phyloP scores from a whole-genome alignment of 2,888 invertebrate genomes.

The Tholera decimalis region DNA sequence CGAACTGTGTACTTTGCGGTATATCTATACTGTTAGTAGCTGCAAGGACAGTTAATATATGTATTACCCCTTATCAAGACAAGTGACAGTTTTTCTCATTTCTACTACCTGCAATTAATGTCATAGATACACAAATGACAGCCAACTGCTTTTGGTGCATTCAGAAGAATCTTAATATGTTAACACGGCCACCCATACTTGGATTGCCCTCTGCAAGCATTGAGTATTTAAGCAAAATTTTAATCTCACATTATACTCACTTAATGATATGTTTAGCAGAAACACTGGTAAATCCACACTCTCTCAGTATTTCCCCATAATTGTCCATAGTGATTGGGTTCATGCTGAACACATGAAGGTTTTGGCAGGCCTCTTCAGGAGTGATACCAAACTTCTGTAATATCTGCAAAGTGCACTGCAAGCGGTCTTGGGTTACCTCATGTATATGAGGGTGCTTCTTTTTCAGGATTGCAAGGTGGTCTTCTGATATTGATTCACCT shows the following conservation, averaged over 20 bases:
- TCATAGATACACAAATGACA: too few relatives aligned
- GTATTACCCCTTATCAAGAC: too few relatives aligned
- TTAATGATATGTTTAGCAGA: conserved; percentile 84
- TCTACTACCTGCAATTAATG: too few relatives aligned
- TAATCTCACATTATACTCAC: conserved; percentile 62
- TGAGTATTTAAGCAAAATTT: too few relatives aligned
- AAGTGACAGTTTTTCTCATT: too few relatives aligned
- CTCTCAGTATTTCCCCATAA: conserved; percentile 91
- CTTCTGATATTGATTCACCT: conserved; percentile 76
- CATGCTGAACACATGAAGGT: conserved; percentile 91
- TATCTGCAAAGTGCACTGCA: conserved; percentile 80
- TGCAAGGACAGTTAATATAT: too few relatives aligned
- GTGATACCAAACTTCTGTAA: conserved; percentile 86
- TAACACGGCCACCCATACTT: too few relatives aligned
- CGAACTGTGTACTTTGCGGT: too few relatives aligned
- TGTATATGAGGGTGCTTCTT: conserved; percentile 82
- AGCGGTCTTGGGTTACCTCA: conserved; percentile 73
- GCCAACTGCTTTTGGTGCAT: too few relatives aligned
- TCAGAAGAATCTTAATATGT: too few relatives aligned
- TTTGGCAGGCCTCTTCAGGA: conserved; percentile 87
- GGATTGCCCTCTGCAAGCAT: too few relatives aligned
- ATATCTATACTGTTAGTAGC: too few relatives aligned
- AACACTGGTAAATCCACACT: conserved; percentile 91
- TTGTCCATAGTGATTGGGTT: conserved; percentile 91
- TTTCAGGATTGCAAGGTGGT: conserved; percentile 70